Conservation (phyloP, 2,888 invertebrate genomes). For the Eucera pruinosa region DNA sequence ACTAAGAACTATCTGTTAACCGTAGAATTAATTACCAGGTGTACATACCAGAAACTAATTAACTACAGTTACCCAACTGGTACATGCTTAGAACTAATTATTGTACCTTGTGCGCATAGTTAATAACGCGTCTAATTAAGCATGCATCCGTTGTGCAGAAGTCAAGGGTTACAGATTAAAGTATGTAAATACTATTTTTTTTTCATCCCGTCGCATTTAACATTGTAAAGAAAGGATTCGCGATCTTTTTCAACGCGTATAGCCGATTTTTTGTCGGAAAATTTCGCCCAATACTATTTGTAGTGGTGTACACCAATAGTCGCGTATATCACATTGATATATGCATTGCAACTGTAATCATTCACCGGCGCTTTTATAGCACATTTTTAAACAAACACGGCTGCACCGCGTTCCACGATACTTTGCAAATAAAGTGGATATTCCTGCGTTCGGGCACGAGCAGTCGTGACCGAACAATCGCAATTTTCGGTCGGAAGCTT, state of each 20-base stretch:
- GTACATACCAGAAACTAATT: conserved; percentile 24
- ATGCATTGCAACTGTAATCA: conserved; percentile 41
- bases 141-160: background rate
- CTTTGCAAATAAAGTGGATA: conserved; percentile 55
- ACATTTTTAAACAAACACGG: conserved; percentile 39
- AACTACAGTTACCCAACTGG: conserved; percentile 10
- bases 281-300: background rate
- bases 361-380: conserved; percentile 23
- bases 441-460: conserved; percentile 16
- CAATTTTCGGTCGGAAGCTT: conserved; percentile 40
- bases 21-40: conserved; percentile 9
- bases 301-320: background rate
- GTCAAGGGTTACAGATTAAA: background rate
- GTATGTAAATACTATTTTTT: background rate
- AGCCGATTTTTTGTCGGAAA: background rate
- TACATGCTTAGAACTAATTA: conserved; percentile 9
- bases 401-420: conserved; percentile 11
- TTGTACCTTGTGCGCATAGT: background rate
- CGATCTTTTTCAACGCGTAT: background rate
- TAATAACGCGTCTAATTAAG: background rate
- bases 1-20: conserved; percentile 10
- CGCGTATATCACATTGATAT: conserved; percentile 30
- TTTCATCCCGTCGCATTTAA: too few species aligned
- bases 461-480: conserved; percentile 28
- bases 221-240: too few species aligned